Base-by-base conservation (phyloP, 2,113 vertebrate genomes). In the Trachemys scripta region DNA sequence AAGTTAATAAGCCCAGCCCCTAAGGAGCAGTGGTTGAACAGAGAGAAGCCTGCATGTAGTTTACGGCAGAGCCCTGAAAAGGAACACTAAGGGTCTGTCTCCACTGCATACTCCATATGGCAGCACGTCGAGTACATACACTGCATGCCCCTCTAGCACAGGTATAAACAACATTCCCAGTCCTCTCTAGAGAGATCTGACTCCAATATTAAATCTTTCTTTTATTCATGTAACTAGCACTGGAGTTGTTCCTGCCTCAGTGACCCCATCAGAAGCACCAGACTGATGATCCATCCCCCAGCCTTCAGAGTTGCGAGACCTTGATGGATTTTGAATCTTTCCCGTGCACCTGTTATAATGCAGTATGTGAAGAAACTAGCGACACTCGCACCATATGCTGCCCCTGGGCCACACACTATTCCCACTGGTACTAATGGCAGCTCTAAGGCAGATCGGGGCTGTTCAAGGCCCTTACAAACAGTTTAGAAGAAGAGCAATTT, bases 321-420 rank as follows among this genome's bases (percentile, higher is more conserved):
- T 6, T 59, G 50, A 81, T 42, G 6, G 29, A 93, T 81, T 90
- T 82, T 51, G 86, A 54, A 54, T 83, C 69, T 80, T 81, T 85
- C 88, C 83, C n/a, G 0, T 1, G 42, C 35, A 16, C 24, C 54
- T 65, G 27, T 84, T 17, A 42, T 31, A n/a, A 45, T 75, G 79
- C 42, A 35, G 25, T 84, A 54, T 54, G 84, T 5, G 83, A 53
- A 65, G 92, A 86, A 59, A 84, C 20, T 82, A 86, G 78, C 81
- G 54, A 7, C 38, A 25, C 80, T 85, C 81, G 27, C 19, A 9
- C 13, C 49, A 9, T n/a, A 3, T 0, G 0, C 56, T 1, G 22
- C 45, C 25, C 17, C 17, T 57, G 11, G 4, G 5, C 69, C 35
- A 80, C 24, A 65, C 45, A n/a, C 24, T 25, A 29, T 82, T 72